These are phyloP conservation scores for Oophaga sylvatica DNA, from an alignment of 2,797 vertebrate genomes.

Conservation along the genomic window DNA sequence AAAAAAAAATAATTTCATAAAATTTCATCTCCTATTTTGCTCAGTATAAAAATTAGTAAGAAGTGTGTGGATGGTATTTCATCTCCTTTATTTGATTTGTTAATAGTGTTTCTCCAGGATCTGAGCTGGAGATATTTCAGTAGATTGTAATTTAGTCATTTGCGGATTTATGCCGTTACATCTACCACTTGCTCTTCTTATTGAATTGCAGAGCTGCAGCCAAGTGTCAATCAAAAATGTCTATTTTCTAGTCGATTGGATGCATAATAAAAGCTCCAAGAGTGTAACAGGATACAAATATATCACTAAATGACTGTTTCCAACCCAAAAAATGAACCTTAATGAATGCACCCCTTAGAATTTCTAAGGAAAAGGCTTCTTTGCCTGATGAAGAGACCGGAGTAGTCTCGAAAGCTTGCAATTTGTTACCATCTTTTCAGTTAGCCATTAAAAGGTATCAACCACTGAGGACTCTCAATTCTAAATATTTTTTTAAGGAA, in stretches of 20 bases:
- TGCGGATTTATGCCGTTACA: slow-evolving; percentile 31
- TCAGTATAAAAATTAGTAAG: neutral
- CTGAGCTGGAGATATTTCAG: slow-evolving; percentile 30
- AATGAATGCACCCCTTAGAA: slow-evolving; percentile 9
- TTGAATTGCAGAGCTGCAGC: slow-evolving; percentile 19
- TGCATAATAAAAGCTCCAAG: slow-evolving; percentile 32
- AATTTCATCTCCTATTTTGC: neutral
- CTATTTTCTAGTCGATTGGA: slow-evolving; percentile 38
- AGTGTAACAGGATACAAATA: slow-evolving; percentile 23
- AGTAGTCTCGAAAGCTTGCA: too few species aligned
- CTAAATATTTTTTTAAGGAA: neutral
- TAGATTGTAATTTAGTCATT: slow-evolving; percentile 36
- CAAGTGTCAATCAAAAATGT: slow-evolving; percentile 45
- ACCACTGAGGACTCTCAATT: too few species aligned
- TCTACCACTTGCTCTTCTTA: slow-evolving; percentile 24
- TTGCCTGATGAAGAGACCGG: too few species aligned
- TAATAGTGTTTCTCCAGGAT: neutral
- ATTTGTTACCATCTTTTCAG: too few species aligned
- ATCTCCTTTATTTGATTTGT: slow-evolving; percentile 7
- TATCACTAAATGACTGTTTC: slow-evolving; percentile 41
- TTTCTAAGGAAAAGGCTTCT: neutral
- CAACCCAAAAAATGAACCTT: slow-evolving; percentile 4
- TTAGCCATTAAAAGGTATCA: too few species aligned
- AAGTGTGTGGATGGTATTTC: neutral
- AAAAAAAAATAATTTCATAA: neutral